Evolutionary conservation across 2,113 vertebrate species (phyloP).

Genomic region (Cyanoderma ruficeps): DNA sequence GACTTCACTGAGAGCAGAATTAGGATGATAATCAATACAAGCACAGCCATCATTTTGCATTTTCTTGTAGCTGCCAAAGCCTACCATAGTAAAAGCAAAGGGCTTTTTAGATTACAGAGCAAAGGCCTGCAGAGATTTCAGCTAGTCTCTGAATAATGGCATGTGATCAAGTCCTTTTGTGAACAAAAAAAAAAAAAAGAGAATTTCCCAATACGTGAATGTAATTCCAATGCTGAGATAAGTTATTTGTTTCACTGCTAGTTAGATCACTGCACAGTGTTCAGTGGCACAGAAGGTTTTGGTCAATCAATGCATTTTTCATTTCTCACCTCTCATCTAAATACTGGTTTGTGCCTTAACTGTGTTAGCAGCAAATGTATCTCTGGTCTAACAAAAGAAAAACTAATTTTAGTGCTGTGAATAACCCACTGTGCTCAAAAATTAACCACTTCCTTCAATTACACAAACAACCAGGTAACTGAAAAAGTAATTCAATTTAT

Average conservation of each 20-base stretch:
- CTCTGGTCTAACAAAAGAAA: slow-evolving; percentile 9
- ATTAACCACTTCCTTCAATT: slow-evolving; percentile 43
- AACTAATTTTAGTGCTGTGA: not conserved
- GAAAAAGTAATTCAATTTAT: not conserved
- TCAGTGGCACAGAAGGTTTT: slow-evolving; percentile 27
- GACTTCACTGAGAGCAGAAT: slow-evolving; percentile 53
- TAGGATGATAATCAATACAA: slow-evolving; percentile 59
- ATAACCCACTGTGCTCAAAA: slow-evolving; percentile 13
- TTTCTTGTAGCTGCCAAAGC: slow-evolving; percentile 58
- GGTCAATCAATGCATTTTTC: slow-evolving; percentile 29
- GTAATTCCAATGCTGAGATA: slow-evolving; percentile 42
- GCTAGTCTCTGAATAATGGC: slow-evolving; percentile 49
- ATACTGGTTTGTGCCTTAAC: not conserved
- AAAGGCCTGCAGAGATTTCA: slow-evolving; percentile 61
- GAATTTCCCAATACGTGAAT: slow-evolving; percentile 35
- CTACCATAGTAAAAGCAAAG: slow-evolving; percentile 34
- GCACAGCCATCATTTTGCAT: slow-evolving; percentile 60
- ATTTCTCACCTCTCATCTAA: slow-evolving; percentile 24
- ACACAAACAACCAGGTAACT: not conserved
- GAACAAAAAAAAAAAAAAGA: slow-evolving; percentile 16
- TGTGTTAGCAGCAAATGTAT: not conserved
- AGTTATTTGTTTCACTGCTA: not conserved
- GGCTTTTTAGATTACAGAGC: slow-evolving; percentile 53
- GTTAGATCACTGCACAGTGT: not conserved
- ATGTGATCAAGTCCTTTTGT: slow-evolving; percentile 65